Evolutionary conservation across 92 coral and sea anemone genomes (phyloP).

Genomic region (Montipora capitata): DNA sequence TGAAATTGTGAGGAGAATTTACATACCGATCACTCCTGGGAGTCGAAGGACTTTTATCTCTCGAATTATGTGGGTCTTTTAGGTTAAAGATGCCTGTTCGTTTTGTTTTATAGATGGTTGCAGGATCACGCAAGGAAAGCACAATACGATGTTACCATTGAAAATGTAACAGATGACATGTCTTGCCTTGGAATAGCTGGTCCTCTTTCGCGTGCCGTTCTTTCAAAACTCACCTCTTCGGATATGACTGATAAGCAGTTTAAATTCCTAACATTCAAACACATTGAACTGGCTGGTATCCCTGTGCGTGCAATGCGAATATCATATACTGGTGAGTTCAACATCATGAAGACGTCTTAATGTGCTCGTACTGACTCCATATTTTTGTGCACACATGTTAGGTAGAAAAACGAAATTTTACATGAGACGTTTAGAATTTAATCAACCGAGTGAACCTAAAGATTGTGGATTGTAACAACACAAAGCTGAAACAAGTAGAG

Average conservation of each 20-base stretch:
- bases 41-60: too few species aligned
- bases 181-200: conserved; percentile 94
- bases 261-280: conserved; percentile 85
- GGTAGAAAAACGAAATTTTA: neutral
- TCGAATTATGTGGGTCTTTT: too few species aligned
- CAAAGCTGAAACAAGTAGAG: neutral
- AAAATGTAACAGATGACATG: conserved; percentile 91
- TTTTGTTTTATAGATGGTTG: conserved; percentile 81
- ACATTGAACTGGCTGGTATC: conserved; percentile 90
- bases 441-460: too few species aligned
- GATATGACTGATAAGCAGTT: conserved; percentile 87
- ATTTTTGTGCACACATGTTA: neutral
- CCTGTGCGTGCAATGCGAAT: conserved; percentile 90
- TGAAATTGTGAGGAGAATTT: too few species aligned
- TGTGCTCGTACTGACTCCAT: too few species aligned
- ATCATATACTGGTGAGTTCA: conserved; percentile 91
- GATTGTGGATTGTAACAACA: neutral
- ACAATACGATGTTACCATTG: conserved; percentile 79
- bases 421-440: too few species aligned
- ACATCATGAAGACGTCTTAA: too few species aligned
- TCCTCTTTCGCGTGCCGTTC: conserved; percentile 88
- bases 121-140: conserved; percentile 84
- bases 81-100: neutral
- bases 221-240: conserved; percentile 87
- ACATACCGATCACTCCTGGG: too few species aligned